These are phyloP conservation scores for Oxycera nigricornis DNA, from an alignment of 2,888 invertebrate genomes.

Conservation along the genomic window DNA sequence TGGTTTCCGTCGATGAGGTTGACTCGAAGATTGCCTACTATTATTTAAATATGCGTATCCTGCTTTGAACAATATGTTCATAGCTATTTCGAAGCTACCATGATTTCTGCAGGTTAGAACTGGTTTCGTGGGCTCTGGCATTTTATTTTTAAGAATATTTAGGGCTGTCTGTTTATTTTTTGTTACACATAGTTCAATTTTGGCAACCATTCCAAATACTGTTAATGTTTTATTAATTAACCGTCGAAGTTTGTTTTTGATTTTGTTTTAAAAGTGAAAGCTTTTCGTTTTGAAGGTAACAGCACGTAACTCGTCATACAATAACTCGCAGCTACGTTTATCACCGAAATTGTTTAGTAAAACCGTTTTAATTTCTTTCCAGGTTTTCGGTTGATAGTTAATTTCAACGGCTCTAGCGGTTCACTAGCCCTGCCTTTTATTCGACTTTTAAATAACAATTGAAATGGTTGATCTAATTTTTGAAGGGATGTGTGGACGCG, in stretches of 20 bases:
- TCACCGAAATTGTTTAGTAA: slow-evolving; percentile 24
- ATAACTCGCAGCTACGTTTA: background rate
- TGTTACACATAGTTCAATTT: background rate
- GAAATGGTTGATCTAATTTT: background rate
- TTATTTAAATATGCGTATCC: too few species aligned
- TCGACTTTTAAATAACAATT: background rate
- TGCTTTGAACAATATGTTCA: too few species aligned
- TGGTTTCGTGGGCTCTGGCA: too few species aligned
- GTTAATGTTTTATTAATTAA: background rate
- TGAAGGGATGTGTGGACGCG: background rate
- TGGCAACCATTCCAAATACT: background rate
- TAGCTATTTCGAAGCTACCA: too few species aligned
- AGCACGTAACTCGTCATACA: slow-evolving; percentile 1
- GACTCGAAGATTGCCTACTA: too few species aligned
- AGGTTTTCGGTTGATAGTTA: slow-evolving; percentile 10
- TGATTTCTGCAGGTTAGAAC: too few species aligned
- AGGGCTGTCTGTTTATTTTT: background rate
- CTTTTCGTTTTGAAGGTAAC: slow-evolving; percentile 15
- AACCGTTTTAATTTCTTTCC: background rate
- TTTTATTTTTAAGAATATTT: background rate
- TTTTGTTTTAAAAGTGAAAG: slow-evolving; percentile 19
- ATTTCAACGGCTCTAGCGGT: slow-evolving; percentile 25
- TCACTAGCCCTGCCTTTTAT: slow-evolving; percentile 23
- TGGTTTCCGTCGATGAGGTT: too few species aligned
- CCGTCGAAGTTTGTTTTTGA: slow-evolving; percentile 9